phyloP scores from a whole-genome alignment of 1,140 invertebrate species.

The Neomicropteryx cornuta region DNA sequence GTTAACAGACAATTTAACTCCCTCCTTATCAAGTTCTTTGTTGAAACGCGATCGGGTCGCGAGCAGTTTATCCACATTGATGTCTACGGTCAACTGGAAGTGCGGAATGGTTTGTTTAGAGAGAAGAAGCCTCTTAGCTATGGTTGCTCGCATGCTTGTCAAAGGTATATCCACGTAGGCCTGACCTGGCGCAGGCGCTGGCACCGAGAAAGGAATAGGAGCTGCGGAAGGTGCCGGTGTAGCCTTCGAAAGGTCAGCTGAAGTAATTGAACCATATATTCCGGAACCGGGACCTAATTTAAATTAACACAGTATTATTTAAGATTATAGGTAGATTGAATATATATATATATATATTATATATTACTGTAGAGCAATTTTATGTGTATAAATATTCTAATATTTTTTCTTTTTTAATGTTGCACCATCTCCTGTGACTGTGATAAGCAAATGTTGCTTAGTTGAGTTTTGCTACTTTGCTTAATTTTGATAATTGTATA shows the following conservation, averaged over 20 bases:
- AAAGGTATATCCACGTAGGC: constrained; percentile 74
- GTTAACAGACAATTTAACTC: constrained; percentile 80
- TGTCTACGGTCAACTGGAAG: constrained; percentile 87
- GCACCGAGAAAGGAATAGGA: constrained; percentile 17
- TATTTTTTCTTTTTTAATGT: too few species aligned
- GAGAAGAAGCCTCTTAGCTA: constrained; percentile 82
- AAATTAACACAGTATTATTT: too few species aligned
- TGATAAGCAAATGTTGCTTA: too few species aligned
- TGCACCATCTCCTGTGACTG: too few species aligned
- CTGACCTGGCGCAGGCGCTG: constrained; percentile 27
- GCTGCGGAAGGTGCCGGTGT: constrained; percentile 24
- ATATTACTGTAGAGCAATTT: background rate
- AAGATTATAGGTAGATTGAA: too few species aligned
- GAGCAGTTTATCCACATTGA: constrained; percentile 69
- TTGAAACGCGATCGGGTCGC: constrained; percentile 59
- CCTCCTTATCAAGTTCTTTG: constrained; percentile 66
- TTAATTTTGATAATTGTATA: too few species aligned
- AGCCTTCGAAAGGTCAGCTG: constrained; percentile 65
- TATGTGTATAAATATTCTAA: background rate
- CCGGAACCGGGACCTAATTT: constrained; percentile 74
- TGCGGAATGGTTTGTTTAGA: constrained; percentile 95
- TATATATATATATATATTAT: background rate
- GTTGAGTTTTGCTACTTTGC: too few species aligned
- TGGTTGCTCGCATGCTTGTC: constrained; percentile 77
- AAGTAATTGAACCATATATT: constrained; percentile 78